Evolutionary conservation across 2,888 invertebrate species (phyloP), one percentile per base, ranked within the genome.

Genomic region (Meliscaeva auricollis): DNA sequence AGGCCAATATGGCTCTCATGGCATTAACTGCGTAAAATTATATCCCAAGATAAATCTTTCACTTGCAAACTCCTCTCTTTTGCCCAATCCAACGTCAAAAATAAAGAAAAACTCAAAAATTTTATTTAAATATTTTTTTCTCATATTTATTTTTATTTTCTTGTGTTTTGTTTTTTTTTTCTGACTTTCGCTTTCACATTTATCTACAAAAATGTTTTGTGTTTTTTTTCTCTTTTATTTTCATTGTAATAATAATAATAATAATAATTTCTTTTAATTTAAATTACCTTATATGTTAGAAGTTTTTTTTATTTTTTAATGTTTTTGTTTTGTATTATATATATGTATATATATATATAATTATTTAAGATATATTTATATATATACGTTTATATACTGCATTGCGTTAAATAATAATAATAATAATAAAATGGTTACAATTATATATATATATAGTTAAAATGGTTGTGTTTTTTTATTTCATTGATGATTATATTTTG

Each of bases 251-350:
- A 76, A 85, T 83, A 73, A 38, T 78, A 17, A 81, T 85, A 76
- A 85, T 80, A 80, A 85, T 85, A 85, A 85, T 85, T 85, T 85
- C 85, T 85, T 80, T 85, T 77, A 85, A 85, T 85, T 85, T 85
- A 85, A 85, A 77, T 85, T 85, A 85, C 76, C 85, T 85, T 85
- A 64, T 13, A 85, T 48, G 75, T 62, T 62, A 85, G 41, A 85
- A 72, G 80, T 68, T 58, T 62, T 58, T 54, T 80, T 85, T 64
- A 15, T 46, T 77, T 73, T 70, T 56, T 70, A n/a, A 54, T 72
- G 38, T 68, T 62, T 70, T 41, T 58, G 32, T 68, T 68, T 68
- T 54, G 2, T 38, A 38, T 4, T 38, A 7, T n/a, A 41, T 79
- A 30, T 32, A 38, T 66, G 30, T 56, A 56, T 32, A 32, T 7